These are phyloP conservation scores for Aldabrachelys gigantea DNA, from an alignment of 2,113 vertebrate genomes.

Conservation along the genomic window DNA sequence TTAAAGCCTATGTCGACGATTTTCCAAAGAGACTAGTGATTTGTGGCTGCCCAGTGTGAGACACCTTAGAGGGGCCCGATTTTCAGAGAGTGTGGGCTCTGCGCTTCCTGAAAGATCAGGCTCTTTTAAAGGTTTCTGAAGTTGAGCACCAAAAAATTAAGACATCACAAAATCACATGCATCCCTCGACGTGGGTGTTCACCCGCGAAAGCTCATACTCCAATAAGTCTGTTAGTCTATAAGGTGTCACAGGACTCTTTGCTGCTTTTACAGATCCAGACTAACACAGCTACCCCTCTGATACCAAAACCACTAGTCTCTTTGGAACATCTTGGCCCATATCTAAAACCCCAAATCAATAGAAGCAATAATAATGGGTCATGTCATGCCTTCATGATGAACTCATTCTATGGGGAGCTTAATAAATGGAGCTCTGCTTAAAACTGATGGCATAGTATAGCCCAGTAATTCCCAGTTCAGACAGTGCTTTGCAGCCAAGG, in stretches of 20 bases:
- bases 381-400: not conserved
- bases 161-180: not conserved
- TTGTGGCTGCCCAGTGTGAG: not conserved
- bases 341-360: not conserved
- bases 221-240: no score
- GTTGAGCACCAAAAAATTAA: not conserved
- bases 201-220: no score
- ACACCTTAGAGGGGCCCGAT: not conserved
- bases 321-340: not conserved
- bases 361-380: not conserved
- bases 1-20: not conserved
- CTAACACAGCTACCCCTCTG: no score
- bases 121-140: not conserved
- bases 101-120: not conserved
- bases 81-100: not conserved
- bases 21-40: not conserved
- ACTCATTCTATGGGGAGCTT: not conserved
- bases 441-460: not conserved
- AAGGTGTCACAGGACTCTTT: no score
- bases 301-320: rapidly evolving
- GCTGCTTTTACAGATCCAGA: no score
- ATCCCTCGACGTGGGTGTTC: no score
- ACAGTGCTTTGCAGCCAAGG: not conserved
- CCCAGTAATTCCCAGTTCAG: not conserved
- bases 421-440: not conserved